Evolutionary conservation across 1,140 invertebrate species (phyloP).

Genomic region (Glossosoma conforme): DNA sequence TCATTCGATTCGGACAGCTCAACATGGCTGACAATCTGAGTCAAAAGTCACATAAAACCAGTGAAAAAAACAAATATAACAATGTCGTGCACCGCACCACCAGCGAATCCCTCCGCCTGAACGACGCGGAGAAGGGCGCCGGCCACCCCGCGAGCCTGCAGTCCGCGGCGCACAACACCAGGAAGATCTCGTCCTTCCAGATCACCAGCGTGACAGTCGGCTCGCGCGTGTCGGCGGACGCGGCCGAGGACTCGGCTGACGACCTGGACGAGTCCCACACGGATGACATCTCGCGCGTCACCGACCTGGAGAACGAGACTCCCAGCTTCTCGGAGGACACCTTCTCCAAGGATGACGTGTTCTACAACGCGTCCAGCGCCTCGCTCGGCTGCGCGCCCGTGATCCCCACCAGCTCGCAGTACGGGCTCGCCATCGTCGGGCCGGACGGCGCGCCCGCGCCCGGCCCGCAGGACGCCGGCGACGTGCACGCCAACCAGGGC

Average conservation of each 20-base stretch:
- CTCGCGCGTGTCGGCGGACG: conserved; percentile 73
- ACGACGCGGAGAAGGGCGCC: conserved; percentile 52
- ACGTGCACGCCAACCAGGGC: conserved; percentile 58
- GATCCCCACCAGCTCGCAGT: conserved; percentile 78
- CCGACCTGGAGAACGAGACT: conserved; percentile 78
- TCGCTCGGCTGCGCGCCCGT: conserved; percentile 72
- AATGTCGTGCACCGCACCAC: conserved; percentile 69
- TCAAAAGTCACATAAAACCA: conserved; percentile 55
- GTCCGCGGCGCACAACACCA: conserved; percentile 48
- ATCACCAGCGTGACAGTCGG: conserved; percentile 82
- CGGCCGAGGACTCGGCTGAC: conserved; percentile 87
- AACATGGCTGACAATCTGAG: conserved; percentile 52
- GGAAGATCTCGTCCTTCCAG: conserved; percentile 89
- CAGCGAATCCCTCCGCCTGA: conserved; percentile 69
- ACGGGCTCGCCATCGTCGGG: conserved; percentile 73
- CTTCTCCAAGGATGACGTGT: conserved; percentile 76
- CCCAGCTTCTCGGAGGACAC: conserved; percentile 81
- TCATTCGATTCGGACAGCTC: conserved; percentile 52
- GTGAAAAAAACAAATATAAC: conserved; percentile 54
- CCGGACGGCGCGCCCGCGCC: conserved; percentile 41
- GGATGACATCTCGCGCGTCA: conserved; percentile 75
- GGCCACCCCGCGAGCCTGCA: conserved; percentile 43
- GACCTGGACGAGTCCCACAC: conserved; percentile 92
- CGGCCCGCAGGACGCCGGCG: conserved; percentile 46
- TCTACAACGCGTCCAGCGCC: conserved; percentile 69